phyloP scores from a whole-genome alignment of 2,888 invertebrate genomes.

The Seira ritae region DNA sequence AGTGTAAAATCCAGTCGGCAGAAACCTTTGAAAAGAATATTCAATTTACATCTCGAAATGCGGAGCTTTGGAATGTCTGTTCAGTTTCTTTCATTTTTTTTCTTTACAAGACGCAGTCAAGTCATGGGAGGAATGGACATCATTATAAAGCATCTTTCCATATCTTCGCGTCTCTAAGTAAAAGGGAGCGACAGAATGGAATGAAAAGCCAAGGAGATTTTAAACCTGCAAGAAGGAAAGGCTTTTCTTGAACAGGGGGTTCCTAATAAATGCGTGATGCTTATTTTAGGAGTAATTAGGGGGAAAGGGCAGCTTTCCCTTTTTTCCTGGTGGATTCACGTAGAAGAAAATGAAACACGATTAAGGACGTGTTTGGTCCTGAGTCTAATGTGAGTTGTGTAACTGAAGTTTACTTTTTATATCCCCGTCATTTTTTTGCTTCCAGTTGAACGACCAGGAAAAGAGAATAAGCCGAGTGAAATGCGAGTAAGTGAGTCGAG shows the following conservation, averaged over 20 bases:
- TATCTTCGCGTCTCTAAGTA: background rate
- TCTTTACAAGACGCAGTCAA: background rate
- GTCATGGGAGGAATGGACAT: background rate
- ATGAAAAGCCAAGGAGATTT: background rate
- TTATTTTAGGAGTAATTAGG: conserved; percentile 11
- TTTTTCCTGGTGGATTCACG: background rate
- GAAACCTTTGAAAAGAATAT: conserved; percentile 1
- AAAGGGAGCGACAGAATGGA: background rate
- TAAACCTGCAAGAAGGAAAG: background rate
- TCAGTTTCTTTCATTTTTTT: background rate
- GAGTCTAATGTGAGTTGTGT: background rate
- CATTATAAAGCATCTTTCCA: background rate
- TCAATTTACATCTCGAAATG: background rate
- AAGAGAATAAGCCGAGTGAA: background rate
- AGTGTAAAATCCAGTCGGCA: background rate
- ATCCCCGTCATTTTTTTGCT: background rate
- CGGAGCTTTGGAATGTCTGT: background rate
- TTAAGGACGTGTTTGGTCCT: background rate
- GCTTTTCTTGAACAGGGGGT: background rate
- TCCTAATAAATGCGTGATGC: background rate
- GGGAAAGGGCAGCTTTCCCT: background rate
- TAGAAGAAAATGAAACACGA: background rate
- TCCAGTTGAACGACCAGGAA: background rate
- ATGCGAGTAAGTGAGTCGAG: too few species aligned
- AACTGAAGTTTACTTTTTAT: conserved; percentile 1